Percentiles rank a stretch among this genome's conserved stretches.
These are phyloP conservation scores for Apis laboriosa DNA, from an alignment of 1,140 invertebrate species.

Conservation along the genomic window DNA sequence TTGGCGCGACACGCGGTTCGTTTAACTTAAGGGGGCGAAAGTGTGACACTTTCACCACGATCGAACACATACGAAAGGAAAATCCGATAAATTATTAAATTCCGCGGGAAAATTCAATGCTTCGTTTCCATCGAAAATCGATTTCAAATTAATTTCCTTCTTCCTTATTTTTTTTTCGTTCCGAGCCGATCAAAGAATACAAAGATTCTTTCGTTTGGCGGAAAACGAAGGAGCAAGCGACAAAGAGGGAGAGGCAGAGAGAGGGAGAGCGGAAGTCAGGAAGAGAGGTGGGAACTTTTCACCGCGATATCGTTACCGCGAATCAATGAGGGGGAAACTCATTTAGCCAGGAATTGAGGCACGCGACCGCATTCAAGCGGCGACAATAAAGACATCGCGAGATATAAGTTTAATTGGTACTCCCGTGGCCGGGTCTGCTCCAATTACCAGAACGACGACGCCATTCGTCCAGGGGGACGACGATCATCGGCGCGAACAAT, in stretches of 20 bases:
- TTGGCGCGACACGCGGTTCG: too few relatives aligned
- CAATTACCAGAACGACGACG: conserved; percentile 40
- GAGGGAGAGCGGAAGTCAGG: neutral
- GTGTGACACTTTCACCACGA: neutral
- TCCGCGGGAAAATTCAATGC: too few relatives aligned
- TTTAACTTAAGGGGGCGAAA: neutral
- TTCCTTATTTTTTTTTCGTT: too few relatives aligned
- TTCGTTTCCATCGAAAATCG: neutral
- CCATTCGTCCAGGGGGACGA: conserved; percentile 10
- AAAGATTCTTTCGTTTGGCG: neutral
- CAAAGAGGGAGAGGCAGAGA: too few relatives aligned
- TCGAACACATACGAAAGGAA: neutral
- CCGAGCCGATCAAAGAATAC: neutral
- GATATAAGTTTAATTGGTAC: conserved; percentile 57
- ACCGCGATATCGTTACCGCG: conserved; percentile 31
- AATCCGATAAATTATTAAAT: too few relatives aligned
- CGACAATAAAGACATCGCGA: conserved; percentile 47
- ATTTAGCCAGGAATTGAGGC: conserved; percentile 28
- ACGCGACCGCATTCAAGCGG: conserved; percentile 34
- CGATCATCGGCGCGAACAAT: conserved; percentile 38
- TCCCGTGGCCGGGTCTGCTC: conserved; percentile 13
- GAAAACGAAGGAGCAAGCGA: neutral
- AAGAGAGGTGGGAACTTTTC: neutral
- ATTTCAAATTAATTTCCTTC: neutral
- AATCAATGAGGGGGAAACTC: conserved; percentile 54